These are phyloP conservation scores for Natrix natrix DNA, from an alignment of 2,797 vertebrate genomes.

Conservation along the genomic window DNA sequence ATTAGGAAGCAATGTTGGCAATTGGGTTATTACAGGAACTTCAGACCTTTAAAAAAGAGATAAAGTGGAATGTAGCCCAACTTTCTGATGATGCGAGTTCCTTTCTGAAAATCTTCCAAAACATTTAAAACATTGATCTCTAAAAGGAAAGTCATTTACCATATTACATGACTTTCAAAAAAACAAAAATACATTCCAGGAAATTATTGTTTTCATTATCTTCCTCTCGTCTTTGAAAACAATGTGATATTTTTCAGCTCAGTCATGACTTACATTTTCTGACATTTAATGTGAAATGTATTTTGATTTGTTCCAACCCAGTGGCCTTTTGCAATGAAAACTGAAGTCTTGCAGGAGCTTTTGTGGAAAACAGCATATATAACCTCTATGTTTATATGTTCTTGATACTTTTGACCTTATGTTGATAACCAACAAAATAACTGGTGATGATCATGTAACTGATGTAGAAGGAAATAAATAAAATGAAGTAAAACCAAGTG, in stretches of 20 bases:
- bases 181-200: background rate
- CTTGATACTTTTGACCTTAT: background rate
- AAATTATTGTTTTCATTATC: background rate
- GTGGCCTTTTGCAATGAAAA: background rate
- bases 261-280: background rate
- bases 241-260: background rate
- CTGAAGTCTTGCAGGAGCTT: background rate
- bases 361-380: background rate
- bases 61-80: constrained; percentile 24
- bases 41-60: background rate
- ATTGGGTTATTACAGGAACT: constrained; percentile 30
- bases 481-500: background rate
- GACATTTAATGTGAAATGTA: background rate
- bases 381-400: background rate
- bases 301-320: background rate
- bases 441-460: no score
- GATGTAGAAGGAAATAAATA: background rate
- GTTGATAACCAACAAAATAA: background rate
- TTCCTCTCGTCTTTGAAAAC: constrained; percentile 23
- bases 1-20: constrained; percentile 38
- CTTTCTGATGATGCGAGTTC: background rate
- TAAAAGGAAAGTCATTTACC: background rate
- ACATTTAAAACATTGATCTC: background rate
- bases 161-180: background rate
- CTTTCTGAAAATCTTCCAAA: constrained; percentile 4